Evolutionary conservation across 2,113 vertebrate species (phyloP).

Genomic region (Clupea harengus): DNA sequence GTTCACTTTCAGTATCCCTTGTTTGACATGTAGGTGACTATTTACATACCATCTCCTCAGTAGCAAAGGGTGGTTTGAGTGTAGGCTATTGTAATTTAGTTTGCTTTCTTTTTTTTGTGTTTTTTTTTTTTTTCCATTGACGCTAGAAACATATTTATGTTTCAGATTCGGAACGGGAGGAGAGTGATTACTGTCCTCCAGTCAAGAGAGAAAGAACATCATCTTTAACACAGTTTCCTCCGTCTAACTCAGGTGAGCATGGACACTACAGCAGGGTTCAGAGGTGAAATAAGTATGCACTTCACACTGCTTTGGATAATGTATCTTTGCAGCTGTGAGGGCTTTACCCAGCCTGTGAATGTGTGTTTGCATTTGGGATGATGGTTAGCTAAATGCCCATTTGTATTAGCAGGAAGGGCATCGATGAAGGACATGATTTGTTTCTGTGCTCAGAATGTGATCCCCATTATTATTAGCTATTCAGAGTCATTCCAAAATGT

Average conservation of each 20-base stretch:
- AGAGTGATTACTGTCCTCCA: slow-evolving; percentile 89
- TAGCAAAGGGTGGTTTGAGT: background rate
- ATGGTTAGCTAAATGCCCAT: too few species aligned
- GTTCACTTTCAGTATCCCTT: too few species aligned
- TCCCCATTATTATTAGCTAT: too few species aligned
- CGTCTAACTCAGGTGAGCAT: slow-evolving; percentile 87
- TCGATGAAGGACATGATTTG: too few species aligned
- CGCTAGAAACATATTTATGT: slow-evolving; percentile 6
- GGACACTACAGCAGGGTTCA: background rate
- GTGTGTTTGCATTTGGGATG: too few species aligned
- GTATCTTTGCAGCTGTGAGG: background rate
- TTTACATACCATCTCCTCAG: background rate
- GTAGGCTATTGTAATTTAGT: background rate
- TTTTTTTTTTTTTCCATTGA: slow-evolving; percentile 16
- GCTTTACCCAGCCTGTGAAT: background rate
- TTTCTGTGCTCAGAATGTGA: background rate
- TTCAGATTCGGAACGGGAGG: slow-evolving; percentile 92
- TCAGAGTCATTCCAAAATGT: background rate
- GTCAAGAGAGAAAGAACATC: slow-evolving; percentile 94
- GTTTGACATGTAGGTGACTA: background rate
- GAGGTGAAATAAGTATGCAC: background rate
- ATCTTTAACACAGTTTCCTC: slow-evolving; percentile 87
- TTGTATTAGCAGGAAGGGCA: too few species aligned
- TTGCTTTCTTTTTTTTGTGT: background rate
- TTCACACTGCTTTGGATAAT: too few species aligned